Percentiles rank a stretch among this genome's conserved stretches.
These are phyloP conservation scores for Knipowitschia caucasica DNA, from an alignment of 2,797 vertebrate genomes.

Conservation along the genomic window DNA sequence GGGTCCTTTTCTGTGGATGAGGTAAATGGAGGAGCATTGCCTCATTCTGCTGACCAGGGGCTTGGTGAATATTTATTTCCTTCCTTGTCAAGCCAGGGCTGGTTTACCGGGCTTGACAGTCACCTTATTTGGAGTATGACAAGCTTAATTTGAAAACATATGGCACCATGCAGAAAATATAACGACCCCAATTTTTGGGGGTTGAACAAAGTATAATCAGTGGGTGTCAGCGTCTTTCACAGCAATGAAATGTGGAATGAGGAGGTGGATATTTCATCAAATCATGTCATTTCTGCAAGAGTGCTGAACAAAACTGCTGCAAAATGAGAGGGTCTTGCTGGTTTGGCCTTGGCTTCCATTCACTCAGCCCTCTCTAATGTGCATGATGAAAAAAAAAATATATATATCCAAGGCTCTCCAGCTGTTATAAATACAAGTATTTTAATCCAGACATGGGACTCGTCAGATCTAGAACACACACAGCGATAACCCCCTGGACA, in stretches of 20 bases:
- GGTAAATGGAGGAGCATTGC: conserved; percentile 10
- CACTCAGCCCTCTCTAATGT: no score
- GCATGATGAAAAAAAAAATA: no score
- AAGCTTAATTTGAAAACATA: conserved; percentile 69
- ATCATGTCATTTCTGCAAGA: conserved; percentile 30
- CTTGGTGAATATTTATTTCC: conserved; percentile 60
- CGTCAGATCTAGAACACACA: no score
- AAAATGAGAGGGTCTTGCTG: conserved; percentile 7
- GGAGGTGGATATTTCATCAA: conserved; percentile 28
- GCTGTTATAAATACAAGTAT: no score
- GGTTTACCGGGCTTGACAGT: conserved; percentile 62
- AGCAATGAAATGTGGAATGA: conserved; percentile 26
- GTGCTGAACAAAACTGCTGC: conserved; percentile 8
- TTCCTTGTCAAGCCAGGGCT: conserved; percentile 50
- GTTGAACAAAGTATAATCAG: conserved; percentile 53
- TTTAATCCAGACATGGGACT: no score
- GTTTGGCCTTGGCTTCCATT: conserved; percentile 17
- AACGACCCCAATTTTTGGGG: conserved; percentile 44
- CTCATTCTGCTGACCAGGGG: conserved; percentile 63
- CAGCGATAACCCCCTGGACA: no score
- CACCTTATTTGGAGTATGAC: conserved; percentile 62
- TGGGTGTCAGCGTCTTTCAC: conserved; percentile 55
- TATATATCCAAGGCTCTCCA: no score
- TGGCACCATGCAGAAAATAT: conserved; percentile 30
- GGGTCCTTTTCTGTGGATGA: conserved; percentile 26